Conservation (phyloP, 2,113 vertebrate genomes). For the Neogale vison region DNA sequence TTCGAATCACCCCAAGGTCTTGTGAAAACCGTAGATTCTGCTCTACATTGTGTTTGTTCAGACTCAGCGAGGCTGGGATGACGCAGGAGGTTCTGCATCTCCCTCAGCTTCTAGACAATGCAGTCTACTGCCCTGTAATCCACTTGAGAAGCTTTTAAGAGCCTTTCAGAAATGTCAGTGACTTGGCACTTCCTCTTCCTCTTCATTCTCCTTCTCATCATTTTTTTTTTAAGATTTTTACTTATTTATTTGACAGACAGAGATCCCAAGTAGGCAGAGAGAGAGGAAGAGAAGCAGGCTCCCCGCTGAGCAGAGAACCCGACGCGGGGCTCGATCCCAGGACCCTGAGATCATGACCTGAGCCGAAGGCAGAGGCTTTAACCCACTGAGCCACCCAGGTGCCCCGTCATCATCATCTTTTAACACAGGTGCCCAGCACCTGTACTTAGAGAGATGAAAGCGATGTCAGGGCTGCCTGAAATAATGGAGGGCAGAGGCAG, state of each 20-base stretch:
- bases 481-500: rapidly evolving
- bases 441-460: not conserved
- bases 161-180: not conserved
- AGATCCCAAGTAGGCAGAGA: too few species aligned
- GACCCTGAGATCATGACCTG: too few species aligned
- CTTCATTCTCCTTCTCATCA: not conserved
- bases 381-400: too few species aligned
- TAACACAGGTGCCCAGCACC: not conserved
- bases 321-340: too few species aligned
- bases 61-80: not conserved
- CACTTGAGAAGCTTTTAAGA: not conserved
- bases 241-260: too few species aligned
- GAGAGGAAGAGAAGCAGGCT: too few species aligned
- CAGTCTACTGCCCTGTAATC: too few species aligned
- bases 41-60: not conserved
- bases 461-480: not conserved
- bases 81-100: not conserved
- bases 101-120: not conserved
- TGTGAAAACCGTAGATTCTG: not conserved
- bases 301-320: too few species aligned
- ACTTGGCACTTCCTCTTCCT: not conserved
- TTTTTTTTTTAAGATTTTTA: not conserved
- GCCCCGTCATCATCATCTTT: not conserved
- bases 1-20: not conserved
- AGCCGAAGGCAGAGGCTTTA: too few species aligned